phyloP scores from a whole-genome alignment of 1,140 invertebrate genomes.

The Drosophila subobscura region DNA sequence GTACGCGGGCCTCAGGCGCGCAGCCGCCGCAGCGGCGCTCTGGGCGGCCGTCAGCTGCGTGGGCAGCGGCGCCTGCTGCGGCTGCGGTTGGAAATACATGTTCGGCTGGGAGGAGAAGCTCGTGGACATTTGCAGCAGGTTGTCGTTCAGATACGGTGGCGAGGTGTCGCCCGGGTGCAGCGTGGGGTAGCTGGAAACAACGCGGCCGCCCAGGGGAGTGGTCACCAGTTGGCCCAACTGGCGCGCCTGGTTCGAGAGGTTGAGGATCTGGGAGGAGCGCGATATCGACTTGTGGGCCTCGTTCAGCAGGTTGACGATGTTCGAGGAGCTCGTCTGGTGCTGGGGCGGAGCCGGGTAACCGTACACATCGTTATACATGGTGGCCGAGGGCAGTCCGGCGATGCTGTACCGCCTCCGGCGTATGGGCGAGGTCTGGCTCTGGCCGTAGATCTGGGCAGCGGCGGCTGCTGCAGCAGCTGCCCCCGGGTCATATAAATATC shows the following conservation, averaged over 20 bases:
- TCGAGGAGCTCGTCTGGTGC: slow-evolving; percentile 79
- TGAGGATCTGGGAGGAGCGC: slow-evolving; percentile 80
- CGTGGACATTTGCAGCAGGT: slow-evolving; percentile 80
- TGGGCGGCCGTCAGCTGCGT: slow-evolving; percentile 62
- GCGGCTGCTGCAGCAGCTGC: slow-evolving; percentile 53
- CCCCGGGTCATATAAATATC: slow-evolving; percentile 49
- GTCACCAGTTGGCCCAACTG: slow-evolving; percentile 68
- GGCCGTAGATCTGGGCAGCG: slow-evolving; percentile 52
- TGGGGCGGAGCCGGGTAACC: slow-evolving; percentile 74
- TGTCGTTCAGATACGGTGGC: slow-evolving; percentile 80
- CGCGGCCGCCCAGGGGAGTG: slow-evolving; percentile 53
- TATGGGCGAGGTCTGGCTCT: slow-evolving; percentile 71
- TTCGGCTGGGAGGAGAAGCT: slow-evolving; percentile 83
- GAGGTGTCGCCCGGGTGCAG: slow-evolving; percentile 76
- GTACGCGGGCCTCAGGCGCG: slow-evolving; percentile 73
- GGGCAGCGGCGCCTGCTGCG: slow-evolving; percentile 51
- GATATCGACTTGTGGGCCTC: slow-evolving; percentile 83
- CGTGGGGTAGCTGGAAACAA: slow-evolving; percentile 80
- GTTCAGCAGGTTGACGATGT: slow-evolving; percentile 81
- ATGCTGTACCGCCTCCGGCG: slow-evolving; percentile 81
- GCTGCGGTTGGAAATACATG: slow-evolving; percentile 78
- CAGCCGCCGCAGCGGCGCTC: slow-evolving; percentile 69
- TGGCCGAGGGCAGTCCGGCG: slow-evolving; percentile 80
- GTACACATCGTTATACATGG: slow-evolving; percentile 80
- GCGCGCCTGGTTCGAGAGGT: slow-evolving; percentile 75